Percentiles rank a stretch among this genome's conserved stretches.
These are phyloP conservation scores for Bactericera cockerelli DNA, from an alignment of 1,140 invertebrate species.

Conservation along the genomic window DNA sequence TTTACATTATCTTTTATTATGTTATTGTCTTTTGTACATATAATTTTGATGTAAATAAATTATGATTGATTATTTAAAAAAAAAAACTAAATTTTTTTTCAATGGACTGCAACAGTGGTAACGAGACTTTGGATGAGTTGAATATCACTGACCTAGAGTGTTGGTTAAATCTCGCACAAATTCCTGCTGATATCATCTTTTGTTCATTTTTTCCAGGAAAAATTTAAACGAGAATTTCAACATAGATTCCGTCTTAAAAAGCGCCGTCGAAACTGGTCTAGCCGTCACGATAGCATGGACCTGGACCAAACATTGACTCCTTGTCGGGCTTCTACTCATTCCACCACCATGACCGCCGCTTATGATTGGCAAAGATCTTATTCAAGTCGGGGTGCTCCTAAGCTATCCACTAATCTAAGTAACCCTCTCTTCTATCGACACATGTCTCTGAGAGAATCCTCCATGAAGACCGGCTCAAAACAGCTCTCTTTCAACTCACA, in stretches of 20 bases:
- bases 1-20: too few relatives aligned
- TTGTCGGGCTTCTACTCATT: conserved; percentile 15
- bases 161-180: too few relatives aligned
- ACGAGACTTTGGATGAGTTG: too few relatives aligned
- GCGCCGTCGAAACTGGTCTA: conserved; percentile 23
- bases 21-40: too few relatives aligned
- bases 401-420: background rate
- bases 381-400: background rate
- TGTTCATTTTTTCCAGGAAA: conserved; percentile 43
- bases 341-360: conserved; percentile 13
- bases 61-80: too few relatives aligned
- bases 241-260: conserved; percentile 40
- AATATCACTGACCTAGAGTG: too few relatives aligned
- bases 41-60: too few relatives aligned
- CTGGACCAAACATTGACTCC: conserved; percentile 20
- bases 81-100: too few relatives aligned
- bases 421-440: background rate
- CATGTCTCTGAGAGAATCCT: background rate
- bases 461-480: conserved; percentile 6
- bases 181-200: too few relatives aligned
- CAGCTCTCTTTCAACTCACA: conserved; percentile 19
- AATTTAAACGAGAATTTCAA: conserved; percentile 53
- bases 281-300: conserved; percentile 28
- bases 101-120: too few relatives aligned
- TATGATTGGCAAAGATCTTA: conserved; percentile 14